Base-by-base conservation (phyloP, 2,888 invertebrate species). In the Cheilosia pagana region DNA sequence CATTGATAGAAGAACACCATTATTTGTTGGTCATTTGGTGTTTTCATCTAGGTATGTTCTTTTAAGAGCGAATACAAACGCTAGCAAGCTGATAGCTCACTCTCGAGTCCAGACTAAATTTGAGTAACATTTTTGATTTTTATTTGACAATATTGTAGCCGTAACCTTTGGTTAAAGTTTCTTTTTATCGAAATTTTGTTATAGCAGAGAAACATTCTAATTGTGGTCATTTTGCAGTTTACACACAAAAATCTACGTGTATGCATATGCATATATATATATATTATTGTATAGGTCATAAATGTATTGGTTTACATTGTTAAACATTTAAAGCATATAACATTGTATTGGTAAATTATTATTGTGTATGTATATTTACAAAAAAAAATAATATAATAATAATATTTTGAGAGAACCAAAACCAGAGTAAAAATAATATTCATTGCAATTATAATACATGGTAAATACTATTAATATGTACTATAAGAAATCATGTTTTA, bases 401-500 rank as follows among this genome's bases (percentile, higher is more conserved):
- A 50, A 67, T 21, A 35, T 50, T 41, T 43, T 70, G 52, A 59
- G 74, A 81, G 75, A 74, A 74, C 65, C 72, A 74, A 74, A 74
- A 72, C 55, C 60, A 57, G 53, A 74, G 52, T 53, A 60, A 76
- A 62, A 65, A 71, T 50, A 50, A 77, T 75, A 81, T 76, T 81
- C 81, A 81, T 81, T 76, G 70, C 41, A 81, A 81, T 81, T 81
- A 75, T 45, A 83, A 83, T 63, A 67, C 78, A 83, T 78, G 59
- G 48, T 68, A 83, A 35, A 78, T 74, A 83, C 78, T 83, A 83
- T 53, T 83, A 62, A 77, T 76, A 74, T 78, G 72, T 83, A 83
- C 65, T 41, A 67, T 78, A 83, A 83, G 77, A 70, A 78, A 78
- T 83, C 78, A 83, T 83, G 83, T 83, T 83, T 83, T 78, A 83